phyloP scores from a whole-genome alignment of 2,113 vertebrate species.

The Pelusios castaneus region DNA sequence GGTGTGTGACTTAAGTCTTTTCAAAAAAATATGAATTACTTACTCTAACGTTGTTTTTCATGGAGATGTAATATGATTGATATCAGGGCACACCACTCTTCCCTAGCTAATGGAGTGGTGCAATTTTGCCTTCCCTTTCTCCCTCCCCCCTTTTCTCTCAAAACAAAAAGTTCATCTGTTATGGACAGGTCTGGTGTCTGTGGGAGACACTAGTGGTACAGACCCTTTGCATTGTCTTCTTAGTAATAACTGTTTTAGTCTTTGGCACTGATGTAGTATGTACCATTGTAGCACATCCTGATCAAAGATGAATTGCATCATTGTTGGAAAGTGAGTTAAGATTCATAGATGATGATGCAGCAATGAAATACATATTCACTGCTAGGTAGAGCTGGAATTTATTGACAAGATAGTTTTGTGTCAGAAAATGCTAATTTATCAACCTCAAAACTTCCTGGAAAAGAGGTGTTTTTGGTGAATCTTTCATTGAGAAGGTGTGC shows the following conservation, averaged over 20 bases:
- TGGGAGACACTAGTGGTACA: not conserved
- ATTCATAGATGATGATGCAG: not conserved
- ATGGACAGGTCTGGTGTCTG: accelerated
- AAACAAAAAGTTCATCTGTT: not conserved
- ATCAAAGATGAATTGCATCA: not conserved
- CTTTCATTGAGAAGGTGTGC: not conserved
- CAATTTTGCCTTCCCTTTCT: not conserved
- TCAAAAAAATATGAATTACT: not conserved
- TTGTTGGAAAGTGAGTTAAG: not conserved
- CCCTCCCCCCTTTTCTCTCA: not conserved
- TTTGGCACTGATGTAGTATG: not conserved
- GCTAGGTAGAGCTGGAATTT: not conserved
- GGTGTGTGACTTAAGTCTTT: not conserved
- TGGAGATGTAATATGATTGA: not conserved
- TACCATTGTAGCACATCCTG: not conserved
- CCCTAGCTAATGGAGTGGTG: not conserved
- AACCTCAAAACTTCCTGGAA: not conserved
- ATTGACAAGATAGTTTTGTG: not conserved
- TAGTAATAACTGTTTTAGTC: too few relatives aligned
- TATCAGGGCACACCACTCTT: not conserved
- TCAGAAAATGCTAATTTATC: not conserved
- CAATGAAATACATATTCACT: not conserved
- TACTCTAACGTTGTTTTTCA: accelerated
- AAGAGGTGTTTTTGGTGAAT: not conserved
- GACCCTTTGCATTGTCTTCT: not conserved